These are phyloP conservation scores for Bombus superbus DNA, from an alignment of 1,140 invertebrate species.

Conservation along the genomic window DNA sequence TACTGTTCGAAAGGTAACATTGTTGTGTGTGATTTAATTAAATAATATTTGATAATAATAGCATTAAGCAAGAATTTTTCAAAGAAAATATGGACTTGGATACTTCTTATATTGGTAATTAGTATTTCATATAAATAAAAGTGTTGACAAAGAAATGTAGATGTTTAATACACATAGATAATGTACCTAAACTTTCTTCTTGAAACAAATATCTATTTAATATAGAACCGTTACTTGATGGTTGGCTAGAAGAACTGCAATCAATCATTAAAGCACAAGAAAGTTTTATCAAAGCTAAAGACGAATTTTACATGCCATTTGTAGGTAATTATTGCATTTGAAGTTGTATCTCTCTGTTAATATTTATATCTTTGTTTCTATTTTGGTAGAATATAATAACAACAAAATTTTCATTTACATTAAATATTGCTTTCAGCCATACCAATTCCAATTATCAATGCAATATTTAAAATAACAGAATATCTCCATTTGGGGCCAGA, in stretches of 20 bases:
- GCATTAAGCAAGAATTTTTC: background rate
- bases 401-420: background rate
- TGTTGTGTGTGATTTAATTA: background rate
- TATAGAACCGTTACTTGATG: constrained; percentile 67
- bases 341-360: background rate
- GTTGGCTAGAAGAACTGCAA: constrained; percentile 72
- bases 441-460: constrained; percentile 61
- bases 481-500: constrained; percentile 64
- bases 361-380: background rate
- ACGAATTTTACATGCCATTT: constrained; percentile 69
- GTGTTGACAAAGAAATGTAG: background rate
- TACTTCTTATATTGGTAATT: constrained; percentile 68
- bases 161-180: background rate
- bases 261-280: constrained; percentile 61
- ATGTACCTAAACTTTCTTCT: constrained; percentile 8
- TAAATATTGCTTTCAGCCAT: constrained; percentile 62
- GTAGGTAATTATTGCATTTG: constrained; percentile 60
- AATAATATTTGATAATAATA: constrained; percentile 4
- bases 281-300: constrained; percentile 44
- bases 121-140: background rate
- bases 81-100: constrained; percentile 59
- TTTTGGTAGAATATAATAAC: background rate
- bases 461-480: constrained; percentile 70
- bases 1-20: constrained; percentile 21
- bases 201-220: constrained; percentile 11